Evolutionary conservation across 2,113 vertebrate genomes (phyloP).

Genomic region (Psophia crepitans): DNA sequence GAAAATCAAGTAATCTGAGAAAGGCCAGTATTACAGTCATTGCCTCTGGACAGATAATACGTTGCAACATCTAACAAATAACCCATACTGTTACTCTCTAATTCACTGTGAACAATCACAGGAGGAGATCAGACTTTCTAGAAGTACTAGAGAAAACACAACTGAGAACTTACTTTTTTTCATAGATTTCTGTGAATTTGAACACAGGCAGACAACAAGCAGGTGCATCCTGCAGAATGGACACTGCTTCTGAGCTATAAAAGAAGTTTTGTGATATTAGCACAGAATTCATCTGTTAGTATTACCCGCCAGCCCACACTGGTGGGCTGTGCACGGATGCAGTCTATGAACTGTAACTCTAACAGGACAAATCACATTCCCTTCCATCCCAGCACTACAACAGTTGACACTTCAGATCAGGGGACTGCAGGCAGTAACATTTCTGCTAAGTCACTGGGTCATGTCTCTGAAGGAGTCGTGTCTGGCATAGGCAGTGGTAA

Average conservation of each 20-base stretch:
- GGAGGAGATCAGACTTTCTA: not conserved
- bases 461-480: not conserved
- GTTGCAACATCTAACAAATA: not conserved
- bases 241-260: constrained; percentile 85
- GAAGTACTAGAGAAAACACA: not conserved
- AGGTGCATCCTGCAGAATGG: constrained; percentile 92
- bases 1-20: not conserved
- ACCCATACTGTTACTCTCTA: not conserved
- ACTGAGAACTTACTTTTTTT: constrained; percentile 86
- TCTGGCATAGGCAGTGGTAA: not conserved
- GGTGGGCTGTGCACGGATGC: not conserved
- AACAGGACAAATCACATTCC: not conserved
- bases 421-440: not conserved
- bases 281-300: not conserved
- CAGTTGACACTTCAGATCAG: not conserved
- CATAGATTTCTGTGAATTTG: constrained; percentile 94
- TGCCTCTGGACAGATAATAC: not conserved
- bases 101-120: not conserved
- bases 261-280: not conserved
- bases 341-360: not conserved
- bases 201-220: constrained; percentile 93
- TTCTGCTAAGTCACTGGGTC: not conserved
- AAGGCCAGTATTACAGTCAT: too few relatives aligned
- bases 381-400: not conserved
- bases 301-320: not conserved